phyloP scores from a whole-genome alignment of 2,113 vertebrate genomes.

The Cheirogaleus medius region DNA sequence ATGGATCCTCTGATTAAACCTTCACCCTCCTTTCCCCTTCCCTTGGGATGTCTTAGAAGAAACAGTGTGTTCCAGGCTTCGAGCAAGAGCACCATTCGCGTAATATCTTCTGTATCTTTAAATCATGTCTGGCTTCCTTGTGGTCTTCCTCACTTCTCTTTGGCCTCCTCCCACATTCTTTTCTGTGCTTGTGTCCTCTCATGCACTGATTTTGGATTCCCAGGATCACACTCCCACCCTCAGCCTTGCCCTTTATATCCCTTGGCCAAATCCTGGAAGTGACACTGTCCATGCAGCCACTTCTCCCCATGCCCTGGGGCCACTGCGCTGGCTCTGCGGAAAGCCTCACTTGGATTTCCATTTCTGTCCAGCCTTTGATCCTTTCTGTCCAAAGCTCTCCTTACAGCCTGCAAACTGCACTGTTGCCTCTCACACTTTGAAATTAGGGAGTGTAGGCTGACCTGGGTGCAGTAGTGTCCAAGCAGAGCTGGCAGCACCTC shows the following conservation, averaged over 20 bases:
- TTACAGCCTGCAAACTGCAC: neutral
- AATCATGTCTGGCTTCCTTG: neutral
- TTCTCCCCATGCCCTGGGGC: neutral
- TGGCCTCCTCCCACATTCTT: neutral
- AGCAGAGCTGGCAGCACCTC: neutral
- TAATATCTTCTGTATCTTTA: neutral
- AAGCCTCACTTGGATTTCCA: neutral
- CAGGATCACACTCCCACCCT: constrained; percentile 1
- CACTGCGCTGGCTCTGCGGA: neutral
- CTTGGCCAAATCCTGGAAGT: neutral
- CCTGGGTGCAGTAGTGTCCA: neutral
- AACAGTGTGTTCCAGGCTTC: neutral
- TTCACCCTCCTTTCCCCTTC: neutral
- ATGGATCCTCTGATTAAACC: neutral
- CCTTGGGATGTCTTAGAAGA: neutral
- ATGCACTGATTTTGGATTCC: neutral
- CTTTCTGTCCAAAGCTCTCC: neutral
- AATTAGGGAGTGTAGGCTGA: neutral
- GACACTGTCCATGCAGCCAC: neutral
- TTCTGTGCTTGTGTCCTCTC: neutral
- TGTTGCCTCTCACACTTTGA: neutral
- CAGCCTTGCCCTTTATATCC: neutral
- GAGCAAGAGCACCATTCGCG: neutral
- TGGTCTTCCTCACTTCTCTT: neutral
- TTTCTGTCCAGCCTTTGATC: constrained; percentile 29